Base-by-base conservation (phyloP, 2,888 invertebrate genomes). In the Nomada fabriciana region DNA sequence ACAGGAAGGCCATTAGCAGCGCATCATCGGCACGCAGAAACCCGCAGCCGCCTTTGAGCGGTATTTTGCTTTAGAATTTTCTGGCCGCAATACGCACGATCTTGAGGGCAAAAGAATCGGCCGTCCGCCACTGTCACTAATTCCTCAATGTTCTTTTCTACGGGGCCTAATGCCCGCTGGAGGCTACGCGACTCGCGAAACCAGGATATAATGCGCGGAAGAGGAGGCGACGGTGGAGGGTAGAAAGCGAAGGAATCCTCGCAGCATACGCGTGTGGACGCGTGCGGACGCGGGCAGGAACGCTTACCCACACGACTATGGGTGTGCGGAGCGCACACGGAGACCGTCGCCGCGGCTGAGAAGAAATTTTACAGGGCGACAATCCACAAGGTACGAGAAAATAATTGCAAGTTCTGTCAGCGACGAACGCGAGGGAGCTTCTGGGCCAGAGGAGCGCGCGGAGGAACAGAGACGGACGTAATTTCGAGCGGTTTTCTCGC, bases 331-430 rank as follows among this genome's bases (percentile, higher is more conserved):
- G 9, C 25, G 52, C 29, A 36, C 55, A 47, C 20, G 50, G 76
- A 65, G 36, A 59, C 50, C 36, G 53, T 10, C 57, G 57, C 53
- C 69, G 50, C 59, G 55, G 70, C 63, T 53, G 76, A 75, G 73
- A 73, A 80, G 79, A 82, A 90, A 91, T 90, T 91, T 92, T 90
- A 89, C 90, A 87, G 88, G 88, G 91, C 91, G 91, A 93, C 92
- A 93, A 93, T 93, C 90, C 90, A 91, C 90, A 90, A 91, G 90
- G 91, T 90, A 90, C 89, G 92, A 89, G 91, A 93, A 93, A 93
- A 93, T 93, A 93, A 93, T 93, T 93, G 92, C 93, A 90, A 92
- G 92, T 93, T 93, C 92, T 91, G 91, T 90, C 90, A 88, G 85
- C 82, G 88, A 84, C 84, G 86, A 76, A 72, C 79, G 85, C 64